Conservation (phyloP, 2,113 vertebrate species). For the Malurus elegans region DNA sequence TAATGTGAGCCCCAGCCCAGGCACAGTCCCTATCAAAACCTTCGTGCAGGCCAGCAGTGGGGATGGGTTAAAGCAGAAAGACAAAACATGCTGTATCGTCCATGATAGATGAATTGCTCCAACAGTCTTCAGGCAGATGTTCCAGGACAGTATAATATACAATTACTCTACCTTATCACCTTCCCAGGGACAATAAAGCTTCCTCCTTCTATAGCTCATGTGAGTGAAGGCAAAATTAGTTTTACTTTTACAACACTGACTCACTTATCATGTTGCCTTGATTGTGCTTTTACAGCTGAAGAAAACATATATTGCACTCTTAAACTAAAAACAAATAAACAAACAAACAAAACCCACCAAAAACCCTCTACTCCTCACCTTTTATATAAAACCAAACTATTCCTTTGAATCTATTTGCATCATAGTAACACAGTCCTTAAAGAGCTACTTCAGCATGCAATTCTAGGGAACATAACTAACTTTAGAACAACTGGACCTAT, state of each 20-base stretch:
- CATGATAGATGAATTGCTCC: slow-evolving; percentile 94
- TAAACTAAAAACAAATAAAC: slow-evolving; percentile 62
- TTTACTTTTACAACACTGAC: slow-evolving; percentile 93
- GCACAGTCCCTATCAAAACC: slow-evolving; percentile 90
- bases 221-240: slow-evolving; percentile 96
- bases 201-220: slow-evolving; percentile 95
- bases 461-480: not conserved
- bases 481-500: not conserved
- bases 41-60: slow-evolving; percentile 79
- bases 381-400: slow-evolving; percentile 32
- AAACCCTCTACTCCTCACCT: not conserved
- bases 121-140: slow-evolving; percentile 96
- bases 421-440: not conserved
- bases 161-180: slow-evolving; percentile 99
- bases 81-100: slow-evolving; percentile 80
- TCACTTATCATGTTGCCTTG: slow-evolving; percentile 86
- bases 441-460: not conserved
- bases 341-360: not conserved
- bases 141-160: slow-evolving; percentile 97
- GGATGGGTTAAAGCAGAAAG: slow-evolving; percentile 81
- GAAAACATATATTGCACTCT: slow-evolving; percentile 78
- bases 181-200: slow-evolving; percentile 98
- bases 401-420: slow-evolving; percentile 26
- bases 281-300: slow-evolving; percentile 82
- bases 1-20: slow-evolving; percentile 90